Percentiles rank a stretch among this genome's conserved stretches.
Evolutionary conservation across 2,113 vertebrate species (phyloP).

Genomic region (Ciconia maguari): DNA sequence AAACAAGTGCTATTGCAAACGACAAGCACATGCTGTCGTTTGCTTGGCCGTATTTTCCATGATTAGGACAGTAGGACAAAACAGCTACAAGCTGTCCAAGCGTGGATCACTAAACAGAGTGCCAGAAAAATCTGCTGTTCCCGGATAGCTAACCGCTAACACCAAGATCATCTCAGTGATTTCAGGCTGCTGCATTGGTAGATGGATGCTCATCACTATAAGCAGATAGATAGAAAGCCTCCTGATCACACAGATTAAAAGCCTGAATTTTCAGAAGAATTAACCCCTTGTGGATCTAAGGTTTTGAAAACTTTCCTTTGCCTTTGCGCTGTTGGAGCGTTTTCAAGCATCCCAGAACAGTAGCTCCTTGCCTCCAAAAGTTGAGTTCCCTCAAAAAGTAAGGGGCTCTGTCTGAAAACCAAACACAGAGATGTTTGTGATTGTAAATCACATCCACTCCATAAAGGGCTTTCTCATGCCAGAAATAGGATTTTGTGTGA

Average conservation of each 20-base stretch:
- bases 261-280: neutral
- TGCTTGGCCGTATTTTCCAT: neutral
- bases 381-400: neutral
- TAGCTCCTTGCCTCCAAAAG: neutral
- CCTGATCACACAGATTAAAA: neutral
- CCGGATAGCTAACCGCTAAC: slow-evolving; percentile 70
- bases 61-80: neutral
- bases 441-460: slow-evolving; percentile 6
- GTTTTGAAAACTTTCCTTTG: neutral
- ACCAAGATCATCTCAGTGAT: slow-evolving; percentile 19
- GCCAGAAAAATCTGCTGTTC: slow-evolving; percentile 78
- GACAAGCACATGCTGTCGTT: neutral
- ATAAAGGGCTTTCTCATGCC: neutral
- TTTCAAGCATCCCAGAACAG: neutral
- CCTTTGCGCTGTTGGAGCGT: neutral
- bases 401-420: neutral
- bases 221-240: neutral
- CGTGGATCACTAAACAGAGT: slow-evolving; percentile 46
- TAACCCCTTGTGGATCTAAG: neutral
- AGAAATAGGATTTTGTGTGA: slow-evolving; percentile 19
- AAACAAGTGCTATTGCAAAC: neutral
- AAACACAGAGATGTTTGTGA: neutral
- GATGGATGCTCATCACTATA: neutral
- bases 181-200: slow-evolving; percentile 67
- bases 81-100: neutral